Conservation (phyloP, 2,888 invertebrate species). For the Sphaerophoria rueppellii region DNA sequence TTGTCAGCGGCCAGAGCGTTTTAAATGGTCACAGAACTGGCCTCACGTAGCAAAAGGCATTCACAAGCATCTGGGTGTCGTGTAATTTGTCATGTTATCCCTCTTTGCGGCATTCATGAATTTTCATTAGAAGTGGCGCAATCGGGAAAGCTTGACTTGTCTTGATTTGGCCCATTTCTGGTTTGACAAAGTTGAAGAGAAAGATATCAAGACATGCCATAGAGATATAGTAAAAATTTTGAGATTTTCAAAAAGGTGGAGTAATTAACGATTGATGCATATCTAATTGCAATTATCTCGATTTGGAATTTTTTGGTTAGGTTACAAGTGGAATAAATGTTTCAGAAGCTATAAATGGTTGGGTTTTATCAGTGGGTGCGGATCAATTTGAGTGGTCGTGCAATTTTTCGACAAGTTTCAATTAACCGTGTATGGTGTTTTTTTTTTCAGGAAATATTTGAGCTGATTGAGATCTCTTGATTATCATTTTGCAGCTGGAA, state of each 20-base stretch:
- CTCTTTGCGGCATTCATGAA: constrained; percentile 53
- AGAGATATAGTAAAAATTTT: not conserved
- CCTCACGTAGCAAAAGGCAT: not conserved
- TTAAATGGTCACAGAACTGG: constrained; percentile 46
- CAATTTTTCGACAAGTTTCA: constrained; percentile 56
- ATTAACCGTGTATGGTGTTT: constrained; percentile 66
- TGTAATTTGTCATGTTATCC: constrained; percentile 72
- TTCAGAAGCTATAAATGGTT: constrained; percentile 46
- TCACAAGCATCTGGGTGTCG: constrained; percentile 65
- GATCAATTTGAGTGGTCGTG: constrained; percentile 43
- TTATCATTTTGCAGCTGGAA: constrained; percentile 19
- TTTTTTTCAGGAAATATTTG: constrained; percentile 15
- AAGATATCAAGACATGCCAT: not conserved
- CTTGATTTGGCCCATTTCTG: constrained; percentile 55
- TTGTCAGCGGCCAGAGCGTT: constrained; percentile 12
- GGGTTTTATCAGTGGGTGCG: constrained; percentile 35
- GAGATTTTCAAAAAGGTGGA: constrained; percentile 64
- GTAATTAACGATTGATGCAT: constrained; percentile 71
- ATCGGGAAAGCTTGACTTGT: constrained; percentile 34
- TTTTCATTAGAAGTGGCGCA: constrained; percentile 53
- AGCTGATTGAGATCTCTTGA: constrained; percentile 54
- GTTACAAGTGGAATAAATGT: constrained; percentile 63
- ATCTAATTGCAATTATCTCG: constrained; percentile 48
- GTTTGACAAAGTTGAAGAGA: not conserved
- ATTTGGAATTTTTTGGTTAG: constrained; percentile 42